Conservation (phyloP, 2,797 vertebrate genomes). For the Typhlichthys subterraneus region DNA sequence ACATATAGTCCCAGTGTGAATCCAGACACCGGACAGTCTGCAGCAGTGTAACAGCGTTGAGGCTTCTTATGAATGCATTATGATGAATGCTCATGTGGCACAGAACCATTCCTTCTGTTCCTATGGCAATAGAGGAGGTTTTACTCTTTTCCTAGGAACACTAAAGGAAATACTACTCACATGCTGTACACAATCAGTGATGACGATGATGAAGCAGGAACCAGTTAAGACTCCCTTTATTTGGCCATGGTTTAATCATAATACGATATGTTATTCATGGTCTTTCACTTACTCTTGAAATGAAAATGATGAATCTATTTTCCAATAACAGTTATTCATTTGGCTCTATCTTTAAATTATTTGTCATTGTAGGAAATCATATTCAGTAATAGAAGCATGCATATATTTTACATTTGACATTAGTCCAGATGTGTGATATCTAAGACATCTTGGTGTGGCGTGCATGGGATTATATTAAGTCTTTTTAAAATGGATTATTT, state of each 20-base stretch:
- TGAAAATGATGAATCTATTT: no score
- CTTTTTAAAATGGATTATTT: slow-evolving; percentile 71
- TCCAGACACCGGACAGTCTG: slow-evolving; percentile 63
- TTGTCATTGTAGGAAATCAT: no score
- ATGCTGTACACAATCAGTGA: slow-evolving; percentile 36
- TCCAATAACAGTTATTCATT: no score
- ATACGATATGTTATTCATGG: background rate
- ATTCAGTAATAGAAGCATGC: slow-evolving; percentile 6
- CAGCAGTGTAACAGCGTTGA: slow-evolving; percentile 44
- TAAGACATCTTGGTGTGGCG: slow-evolving; percentile 64
- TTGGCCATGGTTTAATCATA: slow-evolving; percentile 39
- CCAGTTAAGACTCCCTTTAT: slow-evolving; percentile 33
- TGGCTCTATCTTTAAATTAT: no score
- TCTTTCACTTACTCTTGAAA: no score
- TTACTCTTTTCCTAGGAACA: slow-evolving; percentile 9
- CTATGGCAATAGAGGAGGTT: slow-evolving; percentile 6
- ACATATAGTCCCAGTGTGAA: slow-evolving; percentile 66
- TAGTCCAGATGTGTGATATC: slow-evolving; percentile 54
- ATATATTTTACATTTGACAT: slow-evolving; percentile 32
- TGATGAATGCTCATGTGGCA: slow-evolving; percentile 25
- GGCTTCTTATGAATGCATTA: slow-evolving; percentile 33
- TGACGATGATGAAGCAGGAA: slow-evolving; percentile 49
- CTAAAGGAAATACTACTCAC: slow-evolving; percentile 6
- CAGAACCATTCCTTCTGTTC: slow-evolving; percentile 25
- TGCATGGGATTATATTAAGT: slow-evolving; percentile 65